Evolutionary conservation across 2,888 invertebrate species (phyloP), one percentile per base, ranked within the genome.

Genomic region (Drosophila mettleri): DNA sequence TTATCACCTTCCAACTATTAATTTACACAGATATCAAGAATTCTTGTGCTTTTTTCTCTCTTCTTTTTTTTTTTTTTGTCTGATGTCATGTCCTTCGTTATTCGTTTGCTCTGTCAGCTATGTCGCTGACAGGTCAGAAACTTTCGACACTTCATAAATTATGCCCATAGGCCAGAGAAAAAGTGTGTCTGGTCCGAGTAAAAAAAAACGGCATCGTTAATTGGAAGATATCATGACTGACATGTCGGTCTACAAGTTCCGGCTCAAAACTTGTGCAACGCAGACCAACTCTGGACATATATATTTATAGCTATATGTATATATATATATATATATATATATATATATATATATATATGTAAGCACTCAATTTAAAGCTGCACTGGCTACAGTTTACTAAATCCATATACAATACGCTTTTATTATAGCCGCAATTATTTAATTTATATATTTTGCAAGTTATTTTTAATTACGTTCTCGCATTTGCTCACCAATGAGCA

Each of bases 391-490:
- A 10, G 2, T 16, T n/a, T 16, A 6, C 10, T 22, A 41, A 41
- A 14, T 22, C 14, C 22, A 20, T 39, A 38, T 20, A 14, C 1
- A 8, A 39, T 3, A 39, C 0, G 2, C 3, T 43, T 22, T 43
- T n/a, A n/a, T n/a, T 16, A 45, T 16, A 16, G 24, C 6, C 5
- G 2, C 27, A 27, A 12, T 27, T 27, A 16, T 27, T 45, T 45
- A 27, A 27, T 48, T 20, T 33, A 20, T 48, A 20, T 48, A 20
- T 20, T 48, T 39, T 38, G 14, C 0, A 18, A 29, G 39, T 16
- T 33, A 33, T 74, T 74, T 80, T 80, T 66, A 77, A 80, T 80
- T 80, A 69, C 61, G 39, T 57, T 55, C 55, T 41, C 72, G 57
- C 69, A 65, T 63, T 66, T 55, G 54, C 54, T 57, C 63, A 55